phyloP scores from a whole-genome alignment of 2,888 invertebrate genomes.

The Brenthis hecate region DNA sequence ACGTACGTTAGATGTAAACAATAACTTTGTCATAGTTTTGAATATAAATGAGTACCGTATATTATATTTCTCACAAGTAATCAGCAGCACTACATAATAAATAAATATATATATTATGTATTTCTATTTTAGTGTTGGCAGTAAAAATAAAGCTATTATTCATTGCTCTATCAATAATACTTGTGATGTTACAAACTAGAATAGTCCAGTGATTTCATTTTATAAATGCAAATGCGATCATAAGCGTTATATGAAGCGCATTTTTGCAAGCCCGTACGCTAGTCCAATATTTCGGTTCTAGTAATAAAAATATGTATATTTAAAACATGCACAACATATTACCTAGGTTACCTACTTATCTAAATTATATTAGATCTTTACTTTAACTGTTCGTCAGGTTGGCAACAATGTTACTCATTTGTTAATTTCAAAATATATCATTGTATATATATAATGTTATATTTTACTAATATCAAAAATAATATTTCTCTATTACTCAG shows the following conservation, averaged over 20 bases:
- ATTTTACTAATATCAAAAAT: too few relatives aligned
- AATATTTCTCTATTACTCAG: too few relatives aligned
- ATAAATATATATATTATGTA: conserved; percentile 11
- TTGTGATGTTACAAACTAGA: conserved; percentile 24
- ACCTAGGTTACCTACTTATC: too few relatives aligned
- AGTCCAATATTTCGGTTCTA: background rate
- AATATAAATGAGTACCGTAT: too few relatives aligned
- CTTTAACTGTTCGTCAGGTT: too few relatives aligned
- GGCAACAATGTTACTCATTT: too few relatives aligned
- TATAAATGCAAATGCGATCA: conserved; percentile 22
- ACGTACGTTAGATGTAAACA: background rate
- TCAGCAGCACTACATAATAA: background rate
- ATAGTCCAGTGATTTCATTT: conserved; percentile 25
- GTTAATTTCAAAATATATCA: too few relatives aligned
- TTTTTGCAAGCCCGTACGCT: background rate
- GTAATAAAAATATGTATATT: background rate
- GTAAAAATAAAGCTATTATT: conserved; percentile 25
- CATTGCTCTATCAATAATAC: conserved; percentile 26
- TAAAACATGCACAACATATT: too few relatives aligned
- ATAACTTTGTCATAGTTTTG: background rate
- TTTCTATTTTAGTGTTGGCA: conserved; percentile 16
- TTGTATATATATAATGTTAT: too few relatives aligned
- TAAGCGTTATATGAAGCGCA: conserved; percentile 3
- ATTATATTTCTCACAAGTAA: too few relatives aligned
- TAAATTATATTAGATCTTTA: too few relatives aligned